phyloP scores from a whole-genome alignment of 2,113 vertebrate species.

The Pseudonaja textilis region DNA sequence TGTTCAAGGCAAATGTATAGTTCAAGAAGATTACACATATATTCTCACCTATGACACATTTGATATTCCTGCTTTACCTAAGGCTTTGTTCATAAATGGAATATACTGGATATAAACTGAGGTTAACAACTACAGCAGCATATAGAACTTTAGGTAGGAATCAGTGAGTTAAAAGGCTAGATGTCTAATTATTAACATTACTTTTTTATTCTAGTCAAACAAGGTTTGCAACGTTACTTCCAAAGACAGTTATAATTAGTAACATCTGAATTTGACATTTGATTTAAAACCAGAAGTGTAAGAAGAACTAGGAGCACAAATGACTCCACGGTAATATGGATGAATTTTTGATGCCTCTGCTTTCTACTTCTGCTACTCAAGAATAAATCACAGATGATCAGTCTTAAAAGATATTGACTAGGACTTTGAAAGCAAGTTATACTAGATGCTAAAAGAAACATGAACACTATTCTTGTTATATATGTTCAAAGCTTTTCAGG shows the following conservation, averaged over 20 bases:
- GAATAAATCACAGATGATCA: neutral
- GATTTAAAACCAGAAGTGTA: neutral
- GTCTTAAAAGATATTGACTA: neutral
- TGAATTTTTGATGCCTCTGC: neutral
- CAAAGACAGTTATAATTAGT: neutral
- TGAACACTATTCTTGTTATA: neutral
- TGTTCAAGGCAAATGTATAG: constrained; percentile 61
- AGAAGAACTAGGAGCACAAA: neutral
- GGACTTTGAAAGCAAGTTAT: neutral
- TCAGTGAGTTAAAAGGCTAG: constrained; percentile 9
- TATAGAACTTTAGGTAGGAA: constrained; percentile 19
- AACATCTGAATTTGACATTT: neutral
- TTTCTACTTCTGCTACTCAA: neutral
- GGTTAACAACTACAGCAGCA: constrained; percentile 10
- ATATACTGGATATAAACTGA: constrained; percentile 16
- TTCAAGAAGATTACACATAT: constrained; percentile 58
- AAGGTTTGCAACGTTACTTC: neutral
- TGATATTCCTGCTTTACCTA: constrained; percentile 36
- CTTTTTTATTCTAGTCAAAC: neutral
- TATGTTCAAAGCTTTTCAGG: neutral
- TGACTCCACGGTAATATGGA: neutral
- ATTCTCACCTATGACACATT: constrained; percentile 44
- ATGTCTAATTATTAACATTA: constrained; percentile 2
- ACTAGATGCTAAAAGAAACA: neutral
- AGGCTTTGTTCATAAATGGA: constrained; percentile 45